Base-by-base conservation (phyloP, 1,140 invertebrate genomes). In the Scaptomyza montana region DNA sequence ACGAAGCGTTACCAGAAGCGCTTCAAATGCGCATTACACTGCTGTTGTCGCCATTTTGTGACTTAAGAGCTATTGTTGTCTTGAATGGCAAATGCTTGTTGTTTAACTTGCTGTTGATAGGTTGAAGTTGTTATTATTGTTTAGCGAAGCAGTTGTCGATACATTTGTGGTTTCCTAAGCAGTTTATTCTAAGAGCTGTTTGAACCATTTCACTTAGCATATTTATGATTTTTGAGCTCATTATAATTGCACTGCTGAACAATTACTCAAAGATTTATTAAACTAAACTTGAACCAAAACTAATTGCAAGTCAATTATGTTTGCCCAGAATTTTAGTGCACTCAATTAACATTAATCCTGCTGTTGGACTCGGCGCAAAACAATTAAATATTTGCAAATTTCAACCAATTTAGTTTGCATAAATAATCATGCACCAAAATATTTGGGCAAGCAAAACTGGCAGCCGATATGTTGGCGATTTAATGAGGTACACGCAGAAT, bases 341-440 rank as follows among this genome's bases (percentile, higher is more conserved):
- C 63, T 72, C 69, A 72, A 72, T 72, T 67, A 72, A 72, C 69
- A 60, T 46, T 21, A 71, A 57, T 65, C 39, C 39, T 30, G 36
- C 36, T 21, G 19, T 57, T 12, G 43, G 21, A n/a, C 56, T 47
- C n/a, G n/a, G 25, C 64, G 30, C 45, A 50, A 50, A 33, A 54
- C 49, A 51, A 60, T 67, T 67, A 16, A 47, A 60, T 45, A 12
- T 2, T 57, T 28, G 13, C 39, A 43, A 47, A 74, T 69, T 50
- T 50, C 56, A 62, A 56, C 39, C 28, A 69, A 69, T 74, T 68
- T 39, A 30, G 51, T 51, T 62, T 73, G 56, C 70, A 61, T 55
- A 49, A 25, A 50, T 53, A 61, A 61, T 53, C 55, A 53, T 36
- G 8, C 28, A 16, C 21, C 13, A 13, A 10, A 8, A 46, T 47